These are phyloP conservation scores for Yponomeuta plumbellus DNA, from an alignment of 2,888 invertebrate genomes.

Conservation along the genomic window DNA sequence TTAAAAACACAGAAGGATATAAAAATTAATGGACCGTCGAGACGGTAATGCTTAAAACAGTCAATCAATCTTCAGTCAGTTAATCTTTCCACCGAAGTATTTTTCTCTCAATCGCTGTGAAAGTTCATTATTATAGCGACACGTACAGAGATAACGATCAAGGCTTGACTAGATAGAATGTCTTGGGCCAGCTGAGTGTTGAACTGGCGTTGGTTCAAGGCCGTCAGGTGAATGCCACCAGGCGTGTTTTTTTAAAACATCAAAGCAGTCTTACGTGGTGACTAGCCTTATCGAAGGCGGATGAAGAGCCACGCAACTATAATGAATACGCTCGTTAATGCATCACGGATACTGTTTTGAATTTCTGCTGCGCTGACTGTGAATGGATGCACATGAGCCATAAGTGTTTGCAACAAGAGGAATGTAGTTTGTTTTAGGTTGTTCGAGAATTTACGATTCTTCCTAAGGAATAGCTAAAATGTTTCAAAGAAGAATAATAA, in stretches of 20 bases:
- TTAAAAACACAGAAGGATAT: constrained; percentile 34
- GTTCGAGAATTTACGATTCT: no score
- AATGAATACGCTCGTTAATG: constrained; percentile 31
- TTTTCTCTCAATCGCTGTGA: no score
- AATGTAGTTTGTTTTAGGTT: neutral
- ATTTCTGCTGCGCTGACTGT: neutral
- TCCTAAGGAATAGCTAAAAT: no score
- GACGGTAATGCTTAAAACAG: neutral
- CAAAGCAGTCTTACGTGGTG: constrained; percentile 56
- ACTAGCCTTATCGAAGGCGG: constrained; percentile 57
- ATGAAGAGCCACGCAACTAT: constrained; percentile 39
- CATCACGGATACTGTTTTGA: constrained; percentile 32
- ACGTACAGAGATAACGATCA: constrained; percentile 32
- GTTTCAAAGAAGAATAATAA: no score
- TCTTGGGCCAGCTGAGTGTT: constrained; percentile 58
- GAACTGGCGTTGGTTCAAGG: constrained; percentile 69
- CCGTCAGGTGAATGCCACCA: constrained; percentile 70
- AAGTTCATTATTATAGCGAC: neutral
- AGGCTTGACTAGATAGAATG: constrained; percentile 48
- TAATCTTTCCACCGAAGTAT: no score
- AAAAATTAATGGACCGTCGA: constrained; percentile 39
- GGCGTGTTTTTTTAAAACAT: constrained; percentile 57
- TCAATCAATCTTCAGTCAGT: no score
- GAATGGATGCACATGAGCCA: neutral
- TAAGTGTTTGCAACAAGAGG: neutral